Evolutionary conservation across 2,113 vertebrate species (phyloP).

Genomic region (Laterallus jamaicensis): DNA sequence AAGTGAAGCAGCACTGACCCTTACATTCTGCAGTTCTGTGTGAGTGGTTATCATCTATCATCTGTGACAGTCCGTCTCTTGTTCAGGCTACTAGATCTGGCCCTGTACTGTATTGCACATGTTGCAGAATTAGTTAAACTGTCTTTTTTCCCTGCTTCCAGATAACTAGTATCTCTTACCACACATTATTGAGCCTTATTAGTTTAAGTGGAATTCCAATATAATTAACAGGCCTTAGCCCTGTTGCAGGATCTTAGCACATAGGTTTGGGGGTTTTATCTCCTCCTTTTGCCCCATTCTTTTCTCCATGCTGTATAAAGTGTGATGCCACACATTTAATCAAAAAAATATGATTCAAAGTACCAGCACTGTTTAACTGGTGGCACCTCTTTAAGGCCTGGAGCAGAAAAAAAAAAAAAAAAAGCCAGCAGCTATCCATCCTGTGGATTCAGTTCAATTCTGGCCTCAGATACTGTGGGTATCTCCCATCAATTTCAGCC

Average conservation of each 20-base stretch:
- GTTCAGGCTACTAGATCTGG: background rate
- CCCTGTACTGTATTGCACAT: background rate
- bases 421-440: background rate
- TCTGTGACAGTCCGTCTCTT: background rate
- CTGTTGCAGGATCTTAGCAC: background rate
- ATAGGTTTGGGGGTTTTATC: rapidly evolving
- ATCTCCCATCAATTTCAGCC: background rate
- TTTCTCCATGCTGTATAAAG: background rate
- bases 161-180: background rate
- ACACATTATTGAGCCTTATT: background rate
- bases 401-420: background rate
- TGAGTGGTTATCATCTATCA: background rate
- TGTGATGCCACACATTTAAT: rapidly evolving
- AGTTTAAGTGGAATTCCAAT: background rate
- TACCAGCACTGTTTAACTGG: background rate
- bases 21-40: background rate
- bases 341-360: background rate
- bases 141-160: background rate
- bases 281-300: background rate
- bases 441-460: background rate
- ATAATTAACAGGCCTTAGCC: background rate
- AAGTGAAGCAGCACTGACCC: background rate
- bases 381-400: background rate
- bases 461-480: background rate
- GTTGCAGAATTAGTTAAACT: background rate